Percentiles rank a stretch among this genome's conserved stretches.
These are phyloP conservation scores for Neodon shergylaensis DNA, from an alignment of 2,113 vertebrate species.

Conservation along the genomic window DNA sequence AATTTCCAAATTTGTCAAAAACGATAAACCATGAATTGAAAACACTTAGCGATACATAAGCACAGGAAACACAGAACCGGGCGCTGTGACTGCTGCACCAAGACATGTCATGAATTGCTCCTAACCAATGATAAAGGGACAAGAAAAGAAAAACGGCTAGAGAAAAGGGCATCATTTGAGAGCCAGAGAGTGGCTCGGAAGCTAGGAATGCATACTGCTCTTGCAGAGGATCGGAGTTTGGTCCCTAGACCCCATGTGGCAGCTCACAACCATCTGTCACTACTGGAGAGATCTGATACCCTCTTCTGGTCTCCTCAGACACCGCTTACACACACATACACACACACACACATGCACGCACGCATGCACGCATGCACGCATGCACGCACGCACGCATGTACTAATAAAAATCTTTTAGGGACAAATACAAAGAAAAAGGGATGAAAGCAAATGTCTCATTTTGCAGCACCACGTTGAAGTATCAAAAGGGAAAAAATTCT, in stretches of 20 bases:
- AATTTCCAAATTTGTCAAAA: background rate
- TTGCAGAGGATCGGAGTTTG: background rate
- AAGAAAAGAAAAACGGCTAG: no score
- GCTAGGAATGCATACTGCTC: background rate
- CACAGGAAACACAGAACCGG: background rate
- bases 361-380: no score
- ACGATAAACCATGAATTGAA: background rate
- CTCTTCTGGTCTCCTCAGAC: background rate
- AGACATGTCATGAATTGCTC: background rate
- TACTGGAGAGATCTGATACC: background rate
- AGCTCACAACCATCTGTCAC: background rate
- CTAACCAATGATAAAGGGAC: background rate
- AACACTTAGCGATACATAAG: background rate
- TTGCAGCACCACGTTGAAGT: background rate
- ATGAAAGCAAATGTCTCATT: background rate
- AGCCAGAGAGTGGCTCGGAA: background rate
- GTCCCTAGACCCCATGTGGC: background rate
- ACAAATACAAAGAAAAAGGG: background rate
- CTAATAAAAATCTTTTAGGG: background rate
- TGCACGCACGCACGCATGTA: no score
- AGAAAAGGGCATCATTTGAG: background rate
- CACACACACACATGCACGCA: fast-evolving
- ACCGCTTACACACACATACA: background rate
- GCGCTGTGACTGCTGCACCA: no score
- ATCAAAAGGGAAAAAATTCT: background rate